Evolutionary conservation across 1,140 invertebrate species (phyloP), one percentile per base, ranked within the genome.

Genomic region (Drosophila chauvacae): DNA sequence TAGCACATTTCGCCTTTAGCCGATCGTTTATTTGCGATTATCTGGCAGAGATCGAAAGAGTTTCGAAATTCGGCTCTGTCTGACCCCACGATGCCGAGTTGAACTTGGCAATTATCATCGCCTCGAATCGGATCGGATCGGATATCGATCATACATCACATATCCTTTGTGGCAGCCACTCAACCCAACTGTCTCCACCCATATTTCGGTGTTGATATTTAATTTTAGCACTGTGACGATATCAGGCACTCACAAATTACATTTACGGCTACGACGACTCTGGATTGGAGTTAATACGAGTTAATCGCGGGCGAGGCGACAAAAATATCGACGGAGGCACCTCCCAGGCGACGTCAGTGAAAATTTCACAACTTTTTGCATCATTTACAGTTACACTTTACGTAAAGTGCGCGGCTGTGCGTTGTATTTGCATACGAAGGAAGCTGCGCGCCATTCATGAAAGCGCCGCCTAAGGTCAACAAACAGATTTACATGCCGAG

Each of bases 321-420:
- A 59, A 42, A 72, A 71, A 61, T 56, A 50, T 45, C 57, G 23
- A 50, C 45, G 39, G 42, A 11, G 18, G 18, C 42, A 11, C 44
- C 66, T 37, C 39, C 53, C 45, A 13, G 23, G 30, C 28, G 50
- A 74, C 51, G 70, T 55, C 72, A 65, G 53, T 76, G 47, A 57
- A 69, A 53, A 53, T 64, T 72, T 56, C 30, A 50, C 71, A 64
- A 56, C 71, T 48, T 75, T 75, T 75, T 64, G 59, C 37, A 64
- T 75, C 66, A 72, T 58, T 72, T 71, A 71, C 69, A 72, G 69
- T 72, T 72, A 72, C 51, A 71, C 51, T 70, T 69, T 69, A 30
- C 69, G 37, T 28, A 28, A 18, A 20, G 33, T 30, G 23, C 33
- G 11, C 16, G 16, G 7, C 30, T 35, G 13, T 16, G 18, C 39